Evolutionary conservation across 2,797 vertebrate species (phyloP).

Genomic region (Taeniopygia guttata): DNA sequence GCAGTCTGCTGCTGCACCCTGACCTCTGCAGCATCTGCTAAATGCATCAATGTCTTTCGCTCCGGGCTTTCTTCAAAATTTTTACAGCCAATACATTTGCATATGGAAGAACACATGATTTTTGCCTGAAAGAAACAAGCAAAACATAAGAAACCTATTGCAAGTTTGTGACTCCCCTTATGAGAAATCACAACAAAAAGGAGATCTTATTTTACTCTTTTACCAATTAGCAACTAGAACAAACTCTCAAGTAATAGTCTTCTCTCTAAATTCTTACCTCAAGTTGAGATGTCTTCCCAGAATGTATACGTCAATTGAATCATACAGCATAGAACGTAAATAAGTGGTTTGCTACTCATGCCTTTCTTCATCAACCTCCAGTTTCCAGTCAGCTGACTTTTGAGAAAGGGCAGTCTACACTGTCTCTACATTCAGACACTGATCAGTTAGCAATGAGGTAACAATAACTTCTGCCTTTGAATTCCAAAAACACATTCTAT

Average conservation of each 20-base stretch:
- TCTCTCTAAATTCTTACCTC: background rate
- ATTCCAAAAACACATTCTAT: background rate
- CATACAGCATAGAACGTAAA: background rate
- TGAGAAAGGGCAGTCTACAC: background rate
- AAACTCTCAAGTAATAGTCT: background rate
- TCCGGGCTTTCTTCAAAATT: conserved; percentile 99
- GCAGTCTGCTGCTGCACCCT: conserved; percentile 96
- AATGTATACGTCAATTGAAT: background rate
- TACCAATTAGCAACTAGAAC: background rate
- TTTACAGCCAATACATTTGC: conserved; percentile 97
- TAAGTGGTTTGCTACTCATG: background rate
- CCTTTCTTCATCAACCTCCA: background rate
- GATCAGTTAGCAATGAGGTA: background rate
- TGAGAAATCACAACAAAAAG: background rate
- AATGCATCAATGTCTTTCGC: conserved; percentile 96
- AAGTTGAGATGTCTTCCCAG: background rate
- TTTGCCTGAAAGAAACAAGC: conserved; percentile 84
- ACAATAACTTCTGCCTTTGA: background rate
- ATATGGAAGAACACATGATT: conserved; percentile 99
- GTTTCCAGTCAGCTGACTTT: background rate
- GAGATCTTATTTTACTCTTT: background rate
- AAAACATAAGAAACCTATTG: background rate
- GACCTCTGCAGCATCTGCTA: conserved; percentile 97
- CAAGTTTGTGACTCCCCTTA: background rate
- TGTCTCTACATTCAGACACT: background rate